Evolutionary conservation across 1,140 invertebrate species (phyloP).

Genomic region (Anadara kagoshimensis): DNA sequence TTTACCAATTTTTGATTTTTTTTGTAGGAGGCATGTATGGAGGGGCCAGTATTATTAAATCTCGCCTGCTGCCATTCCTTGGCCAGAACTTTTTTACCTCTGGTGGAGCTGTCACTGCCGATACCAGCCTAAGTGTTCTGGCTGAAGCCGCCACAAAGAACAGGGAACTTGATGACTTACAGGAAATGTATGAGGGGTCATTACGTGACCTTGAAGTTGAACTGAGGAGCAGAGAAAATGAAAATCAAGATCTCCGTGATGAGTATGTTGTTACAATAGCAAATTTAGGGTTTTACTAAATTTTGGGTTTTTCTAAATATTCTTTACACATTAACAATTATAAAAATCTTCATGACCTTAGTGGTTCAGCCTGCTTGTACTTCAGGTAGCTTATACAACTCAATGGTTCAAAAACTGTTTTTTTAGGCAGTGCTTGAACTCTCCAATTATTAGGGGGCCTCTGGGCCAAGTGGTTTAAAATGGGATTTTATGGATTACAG

Average conservation of each 20-base stretch:
- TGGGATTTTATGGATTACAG: too few species aligned
- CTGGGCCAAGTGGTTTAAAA: too few species aligned
- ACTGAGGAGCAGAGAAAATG: constrained; percentile 55
- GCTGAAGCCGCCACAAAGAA: constrained; percentile 68
- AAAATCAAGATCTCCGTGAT: constrained; percentile 68
- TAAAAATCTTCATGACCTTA: too few species aligned
- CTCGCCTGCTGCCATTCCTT: constrained; percentile 69
- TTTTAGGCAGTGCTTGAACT: too few species aligned
- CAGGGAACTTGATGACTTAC: constrained; percentile 65
- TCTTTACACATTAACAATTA: too few species aligned
- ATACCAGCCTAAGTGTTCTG: constrained; percentile 63
- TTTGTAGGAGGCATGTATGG: constrained; percentile 69
- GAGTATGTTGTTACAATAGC: constrained; percentile 62
- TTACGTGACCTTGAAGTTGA: constrained; percentile 66
- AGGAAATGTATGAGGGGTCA: constrained; percentile 71
- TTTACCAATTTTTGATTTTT: neutral
- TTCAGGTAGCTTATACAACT: too few species aligned
- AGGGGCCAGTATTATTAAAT: constrained; percentile 70
- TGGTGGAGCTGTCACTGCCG: constrained; percentile 61
- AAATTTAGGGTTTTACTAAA: neutral
- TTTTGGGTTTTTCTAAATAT: too few species aligned
- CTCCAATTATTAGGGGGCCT: too few species aligned
- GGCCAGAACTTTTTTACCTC: constrained; percentile 68
- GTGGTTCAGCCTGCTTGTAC: too few species aligned
- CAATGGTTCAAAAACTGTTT: too few species aligned